These are phyloP conservation scores for Scomberomorus guttatus DNA, from an alignment of 2,797 vertebrate species.

Conservation along the genomic window DNA sequence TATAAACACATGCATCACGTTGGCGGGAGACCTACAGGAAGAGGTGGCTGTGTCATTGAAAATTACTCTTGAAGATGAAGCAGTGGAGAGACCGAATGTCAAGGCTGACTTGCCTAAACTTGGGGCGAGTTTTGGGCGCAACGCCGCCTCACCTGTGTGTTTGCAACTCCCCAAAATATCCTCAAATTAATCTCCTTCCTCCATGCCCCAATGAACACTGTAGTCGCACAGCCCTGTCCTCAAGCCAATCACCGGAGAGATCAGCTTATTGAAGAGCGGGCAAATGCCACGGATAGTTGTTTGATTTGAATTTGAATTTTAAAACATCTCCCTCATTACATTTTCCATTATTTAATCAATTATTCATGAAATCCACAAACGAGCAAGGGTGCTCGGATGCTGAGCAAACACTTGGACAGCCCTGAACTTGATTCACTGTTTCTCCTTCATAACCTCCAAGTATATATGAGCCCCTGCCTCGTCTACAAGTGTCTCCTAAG, in stretches of 20 bases:
- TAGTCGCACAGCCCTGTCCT: conserved; percentile 48
- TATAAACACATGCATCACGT: conserved; percentile 44
- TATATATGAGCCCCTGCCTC: conserved; percentile 56
- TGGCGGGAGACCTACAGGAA: conserved; percentile 23
- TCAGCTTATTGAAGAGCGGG: conserved; percentile 71
- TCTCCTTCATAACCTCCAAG: conserved; percentile 70
- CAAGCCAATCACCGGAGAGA: conserved; percentile 73
- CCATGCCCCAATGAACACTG: conserved; percentile 54
- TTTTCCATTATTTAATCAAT: conserved; percentile 89
- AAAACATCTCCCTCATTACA: conserved; percentile 87
- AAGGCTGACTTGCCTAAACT: conserved; percentile 27
- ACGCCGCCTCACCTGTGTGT: conserved; percentile 56
- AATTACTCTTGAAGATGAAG: conserved; percentile 42
- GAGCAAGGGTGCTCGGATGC: conserved; percentile 73
- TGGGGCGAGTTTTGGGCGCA: conserved; percentile 18
- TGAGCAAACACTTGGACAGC: conserved; percentile 78
- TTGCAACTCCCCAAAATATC: conserved; percentile 51
- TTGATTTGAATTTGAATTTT: conserved; percentile 89
- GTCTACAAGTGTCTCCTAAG: conserved; percentile 78
- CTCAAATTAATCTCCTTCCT: conserved; percentile 73
- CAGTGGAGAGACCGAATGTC: conserved; percentile 12
- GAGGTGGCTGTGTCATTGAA: conserved; percentile 14
- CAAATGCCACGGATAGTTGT: conserved; percentile 75
- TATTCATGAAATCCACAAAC: conserved; percentile 86
- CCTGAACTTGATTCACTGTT: conserved; percentile 71